phyloP scores from a whole-genome alignment of 1,140 invertebrate species.

The Drosophila lini region DNA sequence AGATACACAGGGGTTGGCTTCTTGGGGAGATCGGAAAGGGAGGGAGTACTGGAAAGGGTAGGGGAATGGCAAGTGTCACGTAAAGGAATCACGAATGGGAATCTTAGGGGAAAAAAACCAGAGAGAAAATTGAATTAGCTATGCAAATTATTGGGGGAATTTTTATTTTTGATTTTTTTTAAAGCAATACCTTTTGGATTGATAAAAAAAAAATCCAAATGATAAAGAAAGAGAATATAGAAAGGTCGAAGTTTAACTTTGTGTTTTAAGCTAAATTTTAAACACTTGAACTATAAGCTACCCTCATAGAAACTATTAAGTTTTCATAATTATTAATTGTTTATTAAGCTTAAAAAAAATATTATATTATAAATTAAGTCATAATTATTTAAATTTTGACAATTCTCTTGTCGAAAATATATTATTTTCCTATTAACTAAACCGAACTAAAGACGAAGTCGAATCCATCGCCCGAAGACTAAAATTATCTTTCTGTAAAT shows the following conservation, averaged over 20 bases:
- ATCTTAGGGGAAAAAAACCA: slow-evolving; percentile 40
- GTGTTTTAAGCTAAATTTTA: too few relatives aligned
- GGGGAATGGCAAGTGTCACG: slow-evolving; percentile 3
- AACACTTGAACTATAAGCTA: too few relatives aligned
- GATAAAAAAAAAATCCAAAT: background rate
- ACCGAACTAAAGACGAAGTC: background rate
- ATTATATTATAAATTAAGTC: background rate
- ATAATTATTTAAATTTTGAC: background rate
- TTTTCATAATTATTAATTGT: too few relatives aligned
- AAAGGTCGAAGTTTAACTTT: too few relatives aligned
- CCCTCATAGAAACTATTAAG: too few relatives aligned
- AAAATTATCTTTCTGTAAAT: slow-evolving; percentile 47
- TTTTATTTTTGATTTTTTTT: slow-evolving; percentile 55
- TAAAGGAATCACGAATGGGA: slow-evolving; percentile 50
- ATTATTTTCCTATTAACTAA: background rate
- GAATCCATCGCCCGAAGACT: too few relatives aligned
- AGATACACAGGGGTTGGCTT: background rate
- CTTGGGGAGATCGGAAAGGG: background rate
- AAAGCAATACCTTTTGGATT: slow-evolving; percentile 32
- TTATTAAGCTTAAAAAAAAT: too few relatives aligned
- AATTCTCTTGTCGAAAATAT: background rate
- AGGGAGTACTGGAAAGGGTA: background rate
- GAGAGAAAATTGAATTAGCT: slow-evolving; percentile 68
- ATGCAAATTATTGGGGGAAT: slow-evolving; percentile 59
- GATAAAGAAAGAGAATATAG: too few relatives aligned